A percentile compares a stretch with the other conserved stretches of the same genome.
Evolutionary conservation across 2,888 invertebrate species (phyloP).

Genomic region (Heliconius charithonia): DNA sequence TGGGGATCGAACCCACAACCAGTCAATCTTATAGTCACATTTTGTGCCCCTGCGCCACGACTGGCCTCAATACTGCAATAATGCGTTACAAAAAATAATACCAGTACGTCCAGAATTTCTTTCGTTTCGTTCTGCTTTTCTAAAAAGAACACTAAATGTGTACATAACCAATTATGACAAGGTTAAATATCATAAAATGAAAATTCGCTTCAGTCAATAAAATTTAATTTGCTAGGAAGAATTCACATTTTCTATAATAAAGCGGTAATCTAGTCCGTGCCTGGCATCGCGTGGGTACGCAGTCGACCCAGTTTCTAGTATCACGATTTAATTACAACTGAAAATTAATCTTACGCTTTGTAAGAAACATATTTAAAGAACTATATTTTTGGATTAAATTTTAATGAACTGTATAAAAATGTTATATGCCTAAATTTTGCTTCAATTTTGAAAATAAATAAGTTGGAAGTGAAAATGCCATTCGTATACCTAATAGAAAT

Average conservation of each 20-base stretch:
- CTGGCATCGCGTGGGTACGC: constrained; percentile 41
- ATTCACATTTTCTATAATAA: constrained; percentile 44
- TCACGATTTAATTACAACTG: constrained; percentile 44
- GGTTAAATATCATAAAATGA: neutral
- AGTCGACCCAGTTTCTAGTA: constrained; percentile 42
- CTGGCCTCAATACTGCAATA: too few species aligned
- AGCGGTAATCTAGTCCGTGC: constrained; percentile 42
- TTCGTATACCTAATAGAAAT: too few species aligned
- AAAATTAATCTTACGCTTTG: constrained; percentile 35
- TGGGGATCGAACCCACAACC: too few species aligned
- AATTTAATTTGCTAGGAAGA: constrained; percentile 39
- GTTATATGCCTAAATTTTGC: neutral
- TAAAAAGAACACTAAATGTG: neutral
- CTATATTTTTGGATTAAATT: neutral
- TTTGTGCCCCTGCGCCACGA: too few species aligned
- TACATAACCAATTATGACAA: neutral
- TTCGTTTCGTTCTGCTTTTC: neutral
- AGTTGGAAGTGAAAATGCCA: too few species aligned
- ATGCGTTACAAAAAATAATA: too few species aligned
- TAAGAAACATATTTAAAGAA: constrained; percentile 26
- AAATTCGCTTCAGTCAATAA: constrained; percentile 28
- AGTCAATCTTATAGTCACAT: too few species aligned
- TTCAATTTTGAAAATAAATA: too few species aligned
- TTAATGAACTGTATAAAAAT: neutral
- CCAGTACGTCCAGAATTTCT: neutral